Evolutionary conservation across 2,113 vertebrate genomes (phyloP).

Genomic region (Stictonetta naevosa): DNA sequence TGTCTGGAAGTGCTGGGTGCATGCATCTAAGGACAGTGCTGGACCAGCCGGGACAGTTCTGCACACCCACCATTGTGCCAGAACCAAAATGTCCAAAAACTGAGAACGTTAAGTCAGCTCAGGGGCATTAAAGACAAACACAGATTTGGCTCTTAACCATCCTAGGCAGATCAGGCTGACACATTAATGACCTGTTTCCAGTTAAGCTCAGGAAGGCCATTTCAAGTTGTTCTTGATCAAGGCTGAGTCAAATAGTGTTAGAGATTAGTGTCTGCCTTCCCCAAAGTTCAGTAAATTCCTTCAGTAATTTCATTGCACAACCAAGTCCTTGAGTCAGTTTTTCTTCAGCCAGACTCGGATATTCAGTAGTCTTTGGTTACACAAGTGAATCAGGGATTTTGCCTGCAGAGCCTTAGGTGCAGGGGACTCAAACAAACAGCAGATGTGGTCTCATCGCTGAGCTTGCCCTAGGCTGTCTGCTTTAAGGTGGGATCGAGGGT

Average conservation of each 20-base stretch:
- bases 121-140: background rate
- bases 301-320: background rate
- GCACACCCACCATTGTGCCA: background rate
- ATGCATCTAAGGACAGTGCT: background rate
- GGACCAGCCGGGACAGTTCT: constrained; percentile 11
- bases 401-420: background rate
- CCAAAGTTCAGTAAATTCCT: background rate
- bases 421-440: background rate
- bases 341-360: background rate
- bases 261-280: background rate
- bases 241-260: background rate
- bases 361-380: background rate
- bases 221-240: background rate
- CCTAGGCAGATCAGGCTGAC: background rate
- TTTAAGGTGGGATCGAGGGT: background rate
- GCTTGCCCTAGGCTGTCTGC: background rate
- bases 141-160: background rate
- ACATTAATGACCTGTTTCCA: background rate
- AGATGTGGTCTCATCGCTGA: background rate
- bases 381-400: background rate
- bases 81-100: background rate
- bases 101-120: background rate
- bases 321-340: background rate
- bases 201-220: background rate
- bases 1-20: background rate